Base-by-base conservation (phyloP, 2,888 invertebrate genomes). In the Drosophila planitibia region DNA sequence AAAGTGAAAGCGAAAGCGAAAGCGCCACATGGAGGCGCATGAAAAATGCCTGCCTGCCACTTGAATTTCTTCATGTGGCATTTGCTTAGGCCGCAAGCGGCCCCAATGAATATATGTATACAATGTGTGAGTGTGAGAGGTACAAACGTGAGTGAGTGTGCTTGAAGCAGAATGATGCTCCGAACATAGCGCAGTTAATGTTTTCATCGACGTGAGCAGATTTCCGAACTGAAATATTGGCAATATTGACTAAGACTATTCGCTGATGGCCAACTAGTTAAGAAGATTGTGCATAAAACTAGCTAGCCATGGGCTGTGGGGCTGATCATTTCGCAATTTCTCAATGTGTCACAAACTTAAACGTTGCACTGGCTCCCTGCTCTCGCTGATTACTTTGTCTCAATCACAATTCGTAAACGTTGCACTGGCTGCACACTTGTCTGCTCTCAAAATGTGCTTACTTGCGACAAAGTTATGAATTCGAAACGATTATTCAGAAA, bases 61-160 rank as follows among this genome's bases (percentile, higher is more conserved):
- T 85, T 89, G 90, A 85, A 90, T 78, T 85, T 78, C 81, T 55
- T n/a, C n/a, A n/a, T n/a, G n/a, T 85, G 90, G 87, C 87, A 89
- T 88, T 87, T 89, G 79, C 70, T 87, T 87, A 86, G 82, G 82
- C 76, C 78, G 69, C 69, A 37, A 81, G 79, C 61, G 10, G 37
- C 53, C 47, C 51, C 37, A 51, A 22, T 35, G 30, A n/a, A 14
- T 9, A 22, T 39, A 22, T 22, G 22, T 22, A 28, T 19, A 39
- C 30, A 7, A 30, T 39, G n/a, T 66, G 32, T 30, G 10, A 33
- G 33, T 32, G 32, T 25, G n/a, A n/a, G n/a, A n/a, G n/a, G n/a
- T n/a, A n/a, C n/a, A n/a, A n/a, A n/a, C n/a, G n/a, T n/a, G n/a
- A n/a, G 53, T 67, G 10, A n/a, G 60, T 61, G 44, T 60, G 49